A percentile compares a stretch with the other conserved stretches of the same genome.
These are phyloP conservation scores for Lota lota DNA, from an alignment of 2,113 vertebrate species.

Conservation along the genomic window DNA sequence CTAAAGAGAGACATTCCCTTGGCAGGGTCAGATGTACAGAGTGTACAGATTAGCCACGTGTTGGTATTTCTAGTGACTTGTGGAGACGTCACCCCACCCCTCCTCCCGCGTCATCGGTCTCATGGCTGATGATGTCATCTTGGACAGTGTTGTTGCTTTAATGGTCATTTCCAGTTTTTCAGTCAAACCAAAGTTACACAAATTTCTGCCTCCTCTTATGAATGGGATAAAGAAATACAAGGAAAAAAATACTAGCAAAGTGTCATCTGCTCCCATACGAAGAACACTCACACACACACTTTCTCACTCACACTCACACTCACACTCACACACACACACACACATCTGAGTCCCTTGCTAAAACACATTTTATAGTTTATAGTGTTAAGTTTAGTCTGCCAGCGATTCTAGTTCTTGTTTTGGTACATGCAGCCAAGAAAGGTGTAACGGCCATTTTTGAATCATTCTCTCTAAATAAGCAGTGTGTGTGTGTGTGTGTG, in stretches of 20 bases:
- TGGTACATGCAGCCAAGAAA: slow-evolving; percentile 68
- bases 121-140: slow-evolving; percentile 66
- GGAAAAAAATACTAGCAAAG: slow-evolving; percentile 72
- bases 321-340: slow-evolving; percentile 74
- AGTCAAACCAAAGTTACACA: slow-evolving; percentile 99
- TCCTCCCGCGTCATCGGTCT: slow-evolving; percentile 26
- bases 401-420: slow-evolving; percentile 74
- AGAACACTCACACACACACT: slow-evolving; percentile 46
- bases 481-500: slow-evolving; percentile 6
- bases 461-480: slow-evolving; percentile 70
- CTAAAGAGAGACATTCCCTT: no score
- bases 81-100: slow-evolving; percentile 16
- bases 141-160: slow-evolving; percentile 82
- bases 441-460: slow-evolving; percentile 76
- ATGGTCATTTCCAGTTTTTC: slow-evolving; percentile 77
- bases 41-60: no score
- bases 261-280: no score
- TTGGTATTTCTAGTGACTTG: slow-evolving; percentile 35
- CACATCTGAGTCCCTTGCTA: slow-evolving; percentile 64
- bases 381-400: slow-evolving; percentile 69
- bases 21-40: no score
- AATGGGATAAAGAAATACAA: slow-evolving; percentile 91
- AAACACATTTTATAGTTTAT: slow-evolving; percentile 61
- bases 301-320: slow-evolving; percentile 79
- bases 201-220: slow-evolving; percentile 97